Conservation (phyloP, 2,888 invertebrate genomes). For the Campaea margaritaria region DNA sequence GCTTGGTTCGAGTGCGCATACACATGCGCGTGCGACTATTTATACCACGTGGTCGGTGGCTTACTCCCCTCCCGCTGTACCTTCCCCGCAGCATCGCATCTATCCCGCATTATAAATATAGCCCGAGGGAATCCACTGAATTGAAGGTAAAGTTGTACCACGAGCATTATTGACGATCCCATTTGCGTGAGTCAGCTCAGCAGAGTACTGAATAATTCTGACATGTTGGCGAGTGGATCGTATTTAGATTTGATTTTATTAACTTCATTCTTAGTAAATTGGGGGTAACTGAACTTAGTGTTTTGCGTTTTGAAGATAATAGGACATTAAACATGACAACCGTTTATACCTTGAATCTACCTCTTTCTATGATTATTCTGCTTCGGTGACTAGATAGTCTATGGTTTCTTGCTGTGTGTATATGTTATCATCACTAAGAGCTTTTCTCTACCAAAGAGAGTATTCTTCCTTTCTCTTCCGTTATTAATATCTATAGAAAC, state of each 20-base stretch:
- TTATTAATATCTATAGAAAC: too few species aligned
- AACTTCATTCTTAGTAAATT: neutral
- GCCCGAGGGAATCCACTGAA: slow-evolving; percentile 75
- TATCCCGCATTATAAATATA: slow-evolving; percentile 74
- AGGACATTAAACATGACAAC: neutral
- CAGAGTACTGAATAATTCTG: slow-evolving; percentile 18
- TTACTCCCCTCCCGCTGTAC: slow-evolving; percentile 36
- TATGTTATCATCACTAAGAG: too few species aligned
- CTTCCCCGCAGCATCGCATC: slow-evolving; percentile 37
- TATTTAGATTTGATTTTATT: slow-evolving; percentile 12
- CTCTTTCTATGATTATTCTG: too few species aligned
- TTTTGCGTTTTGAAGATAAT: neutral
- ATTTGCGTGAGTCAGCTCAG: slow-evolving; percentile 33
- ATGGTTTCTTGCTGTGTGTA: too few species aligned
- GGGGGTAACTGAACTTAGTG: neutral
- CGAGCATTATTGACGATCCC: slow-evolving; percentile 30
- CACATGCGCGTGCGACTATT: slow-evolving; percentile 78
- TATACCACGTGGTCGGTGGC: slow-evolving; percentile 73
- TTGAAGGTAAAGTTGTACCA: slow-evolving; percentile 33
- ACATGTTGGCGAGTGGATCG: slow-evolving; percentile 8
- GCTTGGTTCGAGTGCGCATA: slow-evolving; percentile 69
- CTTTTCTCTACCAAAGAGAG: too few species aligned
- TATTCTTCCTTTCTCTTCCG: too few species aligned
- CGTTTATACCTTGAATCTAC: too few species aligned
- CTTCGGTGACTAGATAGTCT: too few species aligned